Percentiles rank a stretch among this genome's conserved stretches.
Conservation (phyloP, 2,113 vertebrate species). For the Eurypyga helias region DNA sequence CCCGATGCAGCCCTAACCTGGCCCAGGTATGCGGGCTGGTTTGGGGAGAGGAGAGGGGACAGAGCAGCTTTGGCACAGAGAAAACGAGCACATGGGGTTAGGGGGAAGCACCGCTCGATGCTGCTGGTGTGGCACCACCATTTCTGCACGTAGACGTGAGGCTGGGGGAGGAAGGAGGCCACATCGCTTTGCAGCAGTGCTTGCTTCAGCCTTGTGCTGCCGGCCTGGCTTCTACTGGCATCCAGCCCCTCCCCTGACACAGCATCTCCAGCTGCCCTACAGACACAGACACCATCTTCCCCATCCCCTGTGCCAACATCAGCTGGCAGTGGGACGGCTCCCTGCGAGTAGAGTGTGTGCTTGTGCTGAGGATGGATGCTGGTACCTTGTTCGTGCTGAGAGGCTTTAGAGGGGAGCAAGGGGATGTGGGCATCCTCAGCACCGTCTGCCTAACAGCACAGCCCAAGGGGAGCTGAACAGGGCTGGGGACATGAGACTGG, state of each 20-base stretch:
- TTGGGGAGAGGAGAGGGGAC: neutral
- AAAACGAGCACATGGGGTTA: fast-evolving
- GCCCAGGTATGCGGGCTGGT: neutral
- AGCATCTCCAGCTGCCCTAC: neutral
- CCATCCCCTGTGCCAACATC: neutral
- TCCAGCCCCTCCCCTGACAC: neutral
- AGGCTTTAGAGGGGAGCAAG: neutral
- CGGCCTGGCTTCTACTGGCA: neutral
- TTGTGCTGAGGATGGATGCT: neutral
- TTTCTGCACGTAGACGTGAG: fast-evolving
- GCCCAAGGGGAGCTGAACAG: neutral
- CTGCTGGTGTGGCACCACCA: neutral
- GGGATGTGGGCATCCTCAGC: neutral
- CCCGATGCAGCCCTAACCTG: neutral
- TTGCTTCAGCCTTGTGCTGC: neutral
- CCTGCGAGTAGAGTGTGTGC: fast-evolving
- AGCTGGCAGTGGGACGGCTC: fast-evolving
- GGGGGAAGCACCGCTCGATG: neutral
- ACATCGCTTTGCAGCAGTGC: fast-evolving
- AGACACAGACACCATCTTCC: fast-evolving
- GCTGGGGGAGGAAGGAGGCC: neutral
- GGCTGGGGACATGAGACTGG: fast-evolving
- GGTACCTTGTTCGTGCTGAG: fast-evolving
- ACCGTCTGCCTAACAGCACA: neutral
- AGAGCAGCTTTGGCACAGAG: neutral